Percentiles rank a stretch among this genome's conserved stretches.
These are phyloP conservation scores for Leuciscus waleckii DNA, from an alignment of 2,797 vertebrate genomes.

Conservation along the genomic window DNA sequence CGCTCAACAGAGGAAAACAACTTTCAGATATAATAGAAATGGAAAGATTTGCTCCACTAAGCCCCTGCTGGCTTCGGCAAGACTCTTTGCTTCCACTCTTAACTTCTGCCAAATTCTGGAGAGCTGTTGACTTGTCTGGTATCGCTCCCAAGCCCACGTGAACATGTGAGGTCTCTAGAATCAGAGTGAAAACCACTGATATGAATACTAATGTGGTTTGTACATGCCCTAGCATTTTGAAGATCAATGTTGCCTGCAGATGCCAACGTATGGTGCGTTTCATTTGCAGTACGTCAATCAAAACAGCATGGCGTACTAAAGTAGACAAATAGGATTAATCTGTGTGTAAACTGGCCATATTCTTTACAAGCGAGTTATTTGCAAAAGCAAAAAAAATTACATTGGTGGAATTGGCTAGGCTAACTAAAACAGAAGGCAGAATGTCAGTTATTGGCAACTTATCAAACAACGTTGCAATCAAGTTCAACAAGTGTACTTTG, in stretches of 20 bases:
- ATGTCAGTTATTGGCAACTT: neutral
- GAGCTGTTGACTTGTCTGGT: conserved; percentile 62
- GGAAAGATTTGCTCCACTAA: conserved; percentile 72
- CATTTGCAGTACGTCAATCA: conserved; percentile 21
- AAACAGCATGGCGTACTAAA: neutral
- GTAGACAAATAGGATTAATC: conserved; percentile 7
- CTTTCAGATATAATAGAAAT: conserved; percentile 66
- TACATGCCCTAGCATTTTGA: conserved; percentile 1
- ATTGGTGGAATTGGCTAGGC: neutral
- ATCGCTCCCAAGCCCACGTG: conserved; percentile 54
- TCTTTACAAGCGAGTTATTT: too few relatives aligned
- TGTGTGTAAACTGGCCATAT: conserved; percentile 1
- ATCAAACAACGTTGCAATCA: neutral
- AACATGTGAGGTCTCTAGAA: conserved; percentile 27
- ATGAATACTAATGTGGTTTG: neutral
- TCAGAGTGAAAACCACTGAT: neutral
- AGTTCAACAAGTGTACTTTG: neutral
- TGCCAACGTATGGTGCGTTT: conserved; percentile 9
- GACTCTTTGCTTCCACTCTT: conserved; percentile 59
- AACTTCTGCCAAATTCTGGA: conserved; percentile 68
- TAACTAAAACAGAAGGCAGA: neutral
- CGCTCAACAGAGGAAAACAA: conserved; percentile 54
- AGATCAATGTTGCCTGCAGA: neutral
- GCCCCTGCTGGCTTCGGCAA: conserved; percentile 53
- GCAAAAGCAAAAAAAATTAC: neutral